Evolutionary conservation across 1,140 invertebrate genomes (phyloP).

Genomic region (Aphaenogaster floridana): DNA sequence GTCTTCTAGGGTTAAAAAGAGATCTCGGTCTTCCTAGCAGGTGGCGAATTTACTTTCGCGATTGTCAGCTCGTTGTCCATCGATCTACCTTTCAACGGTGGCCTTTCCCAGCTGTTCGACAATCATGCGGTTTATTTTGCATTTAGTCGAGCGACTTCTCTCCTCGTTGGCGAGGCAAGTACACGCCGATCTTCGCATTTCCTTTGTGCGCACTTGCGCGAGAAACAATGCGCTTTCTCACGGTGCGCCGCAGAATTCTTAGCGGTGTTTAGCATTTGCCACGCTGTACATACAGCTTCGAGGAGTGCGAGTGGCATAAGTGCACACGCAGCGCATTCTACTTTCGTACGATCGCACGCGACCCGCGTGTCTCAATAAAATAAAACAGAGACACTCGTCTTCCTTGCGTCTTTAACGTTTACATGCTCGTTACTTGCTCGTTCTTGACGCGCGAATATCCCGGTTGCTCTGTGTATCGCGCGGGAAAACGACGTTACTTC

Average conservation of each 20-base stretch:
- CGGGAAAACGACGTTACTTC: background rate
- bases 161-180: background rate
- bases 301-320: background rate
- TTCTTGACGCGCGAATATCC: background rate
- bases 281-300: background rate
- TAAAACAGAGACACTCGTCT: background rate
- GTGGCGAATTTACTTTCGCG: background rate
- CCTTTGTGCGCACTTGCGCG: conserved; percentile 28
- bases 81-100: background rate
- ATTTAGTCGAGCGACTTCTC: conserved; percentile 29
- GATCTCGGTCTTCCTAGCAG: no score
- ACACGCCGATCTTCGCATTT: conserved; percentile 24
- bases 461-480: background rate
- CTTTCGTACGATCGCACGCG: background rate
- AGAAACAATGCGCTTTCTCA: conserved; percentile 70
- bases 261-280: conserved; percentile 33
- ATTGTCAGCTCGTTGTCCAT: background rate
- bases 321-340: background rate
- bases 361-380: background rate
- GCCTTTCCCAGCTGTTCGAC: background rate
- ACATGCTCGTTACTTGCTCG: no score
- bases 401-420: background rate
- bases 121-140: background rate
- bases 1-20: no score
- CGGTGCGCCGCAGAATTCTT: conserved; percentile 14